These are phyloP conservation scores for Eucriotettix oculatus DNA, from an alignment of 2,888 invertebrate species.

Conservation along the genomic window DNA sequence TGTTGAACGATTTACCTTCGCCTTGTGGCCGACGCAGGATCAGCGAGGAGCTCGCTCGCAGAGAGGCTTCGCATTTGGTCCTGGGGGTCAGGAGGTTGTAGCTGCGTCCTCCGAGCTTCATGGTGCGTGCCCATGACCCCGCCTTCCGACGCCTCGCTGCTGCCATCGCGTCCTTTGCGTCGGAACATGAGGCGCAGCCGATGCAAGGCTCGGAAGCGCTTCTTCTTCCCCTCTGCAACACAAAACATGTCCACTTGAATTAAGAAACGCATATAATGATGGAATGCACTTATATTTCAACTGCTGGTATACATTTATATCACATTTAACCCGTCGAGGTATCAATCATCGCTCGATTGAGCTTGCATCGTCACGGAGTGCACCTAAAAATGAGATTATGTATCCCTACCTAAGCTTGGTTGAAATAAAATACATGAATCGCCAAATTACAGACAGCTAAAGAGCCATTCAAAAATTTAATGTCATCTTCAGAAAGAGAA, in stretches of 20 bases:
- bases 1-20: not conserved
- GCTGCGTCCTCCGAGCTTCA: constrained; percentile 10
- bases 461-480: too few species aligned
- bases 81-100: constrained; percentile 2
- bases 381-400: too few species aligned
- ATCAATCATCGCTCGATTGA: too few species aligned
- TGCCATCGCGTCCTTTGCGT: constrained; percentile 24
- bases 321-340: too few species aligned
- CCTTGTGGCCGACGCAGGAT: constrained; percentile 1
- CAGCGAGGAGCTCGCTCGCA: constrained; percentile 47
- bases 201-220: constrained; percentile 45
- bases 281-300: too few species aligned
- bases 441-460: too few species aligned
- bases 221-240: constrained; percentile 25
- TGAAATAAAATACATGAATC: too few species aligned
- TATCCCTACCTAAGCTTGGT: too few species aligned
- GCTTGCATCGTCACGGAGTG: too few species aligned
- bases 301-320: too few species aligned
- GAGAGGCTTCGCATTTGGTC: constrained; percentile 35
- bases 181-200: constrained; percentile 55
- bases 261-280: not conserved
- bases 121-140: constrained; percentile 5
- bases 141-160: constrained; percentile 22
- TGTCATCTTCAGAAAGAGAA: too few species aligned
- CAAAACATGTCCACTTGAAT: not conserved